Percentiles rank a stretch among this genome's conserved stretches.
These are phyloP conservation scores for Drosophila nr. medialis DNA, from an alignment of 2,888 invertebrate genomes.

Conservation along the genomic window DNA sequence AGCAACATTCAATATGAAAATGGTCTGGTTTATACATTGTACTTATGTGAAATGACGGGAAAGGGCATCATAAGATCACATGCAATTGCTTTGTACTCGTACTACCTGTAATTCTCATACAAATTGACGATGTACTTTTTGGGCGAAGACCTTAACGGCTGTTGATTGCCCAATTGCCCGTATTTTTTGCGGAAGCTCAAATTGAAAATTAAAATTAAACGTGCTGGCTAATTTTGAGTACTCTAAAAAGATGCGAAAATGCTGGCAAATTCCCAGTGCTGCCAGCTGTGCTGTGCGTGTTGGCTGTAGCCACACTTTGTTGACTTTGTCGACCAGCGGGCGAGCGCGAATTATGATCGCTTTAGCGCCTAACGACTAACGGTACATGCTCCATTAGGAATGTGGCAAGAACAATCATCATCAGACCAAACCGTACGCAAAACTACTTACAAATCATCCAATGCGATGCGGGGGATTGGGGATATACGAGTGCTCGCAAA, in stretches of 20 bases:
- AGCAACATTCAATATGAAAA: not conserved
- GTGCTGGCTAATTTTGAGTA: constrained; percentile 4
- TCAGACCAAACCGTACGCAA: constrained; percentile 63
- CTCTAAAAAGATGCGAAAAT: constrained; percentile 5
- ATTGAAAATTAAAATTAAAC: constrained; percentile 11
- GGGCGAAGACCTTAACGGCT: not conserved
- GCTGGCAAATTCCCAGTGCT: not conserved
- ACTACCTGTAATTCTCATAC: not conserved
- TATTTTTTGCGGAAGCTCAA: constrained; percentile 3
- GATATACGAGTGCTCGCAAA: constrained; percentile 21
- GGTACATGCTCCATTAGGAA: constrained; percentile 57
- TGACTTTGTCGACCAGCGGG: constrained; percentile 22
- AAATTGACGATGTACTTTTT: not conserved
- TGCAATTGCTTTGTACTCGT: not conserved
- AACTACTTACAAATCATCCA: constrained; percentile 36
- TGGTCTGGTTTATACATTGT: not conserved
- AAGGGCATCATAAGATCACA: not conserved
- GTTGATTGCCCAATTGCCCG: not conserved
- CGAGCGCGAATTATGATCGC: constrained; percentile 62
- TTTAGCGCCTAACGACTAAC: constrained; percentile 71
- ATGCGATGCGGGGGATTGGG: not conserved
- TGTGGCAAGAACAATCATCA: constrained; percentile 62
- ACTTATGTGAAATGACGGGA: not conserved
- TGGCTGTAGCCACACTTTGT: constrained; percentile 26
- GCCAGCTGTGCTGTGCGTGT: not conserved